Evolutionary conservation across 2,888 invertebrate species (phyloP).

Genomic region (Suillia variegata): DNA sequence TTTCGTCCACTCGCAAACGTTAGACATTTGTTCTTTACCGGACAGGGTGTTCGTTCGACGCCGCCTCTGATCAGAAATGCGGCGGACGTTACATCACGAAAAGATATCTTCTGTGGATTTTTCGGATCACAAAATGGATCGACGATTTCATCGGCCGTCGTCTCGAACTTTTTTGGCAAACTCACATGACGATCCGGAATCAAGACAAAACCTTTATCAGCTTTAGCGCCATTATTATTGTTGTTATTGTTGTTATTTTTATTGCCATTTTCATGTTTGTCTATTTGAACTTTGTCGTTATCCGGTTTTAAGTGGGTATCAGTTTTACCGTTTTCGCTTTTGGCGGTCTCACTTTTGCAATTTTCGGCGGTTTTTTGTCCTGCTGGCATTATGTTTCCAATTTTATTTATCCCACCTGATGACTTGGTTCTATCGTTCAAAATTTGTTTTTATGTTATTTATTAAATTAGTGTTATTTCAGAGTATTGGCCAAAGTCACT

Average conservation of each 20-base stretch:
- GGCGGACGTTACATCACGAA: constrained; percentile 88
- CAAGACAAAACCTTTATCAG: not conserved
- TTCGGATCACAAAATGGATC: constrained; percentile 71
- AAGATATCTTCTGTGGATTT: constrained; percentile 73
- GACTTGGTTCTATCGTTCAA: no score
- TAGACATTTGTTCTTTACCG: constrained; percentile 59
- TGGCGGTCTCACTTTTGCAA: not conserved
- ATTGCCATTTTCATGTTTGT: not conserved
- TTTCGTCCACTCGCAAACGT: not conserved
- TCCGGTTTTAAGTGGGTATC: no score
- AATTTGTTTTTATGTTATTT: no score
- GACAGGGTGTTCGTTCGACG: constrained; percentile 83
- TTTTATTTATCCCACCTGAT: no score
- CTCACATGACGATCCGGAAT: not conserved
- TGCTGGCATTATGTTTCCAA: not conserved
- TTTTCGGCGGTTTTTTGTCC: not conserved
- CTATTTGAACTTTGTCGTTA: no score
- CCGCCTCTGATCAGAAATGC: constrained; percentile 86
- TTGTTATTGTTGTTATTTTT: not conserved
- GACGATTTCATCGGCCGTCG: constrained; percentile 39
- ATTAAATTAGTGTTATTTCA: no score
- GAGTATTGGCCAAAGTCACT: no score
- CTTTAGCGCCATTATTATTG: not conserved
- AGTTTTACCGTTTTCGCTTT: not conserved
- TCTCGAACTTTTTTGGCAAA: constrained; percentile 9